Percentiles rank a stretch among this genome's conserved stretches.
Evolutionary conservation across 1,140 invertebrate species (phyloP).

Genomic region (Tetranychus cinnabarinus): DNA sequence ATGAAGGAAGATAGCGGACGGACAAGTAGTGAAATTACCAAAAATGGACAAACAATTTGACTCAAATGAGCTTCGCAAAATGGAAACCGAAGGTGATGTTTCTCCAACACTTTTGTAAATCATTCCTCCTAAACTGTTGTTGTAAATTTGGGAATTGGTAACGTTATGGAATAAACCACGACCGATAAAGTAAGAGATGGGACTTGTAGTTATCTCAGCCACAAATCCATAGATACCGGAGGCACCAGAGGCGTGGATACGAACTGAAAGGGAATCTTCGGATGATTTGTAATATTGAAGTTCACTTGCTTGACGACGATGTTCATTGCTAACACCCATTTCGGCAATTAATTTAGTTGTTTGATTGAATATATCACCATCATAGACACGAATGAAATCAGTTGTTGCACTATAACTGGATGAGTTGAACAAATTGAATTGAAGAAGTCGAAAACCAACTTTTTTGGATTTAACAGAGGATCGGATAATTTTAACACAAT

Average conservation of each 20-base stretch:
- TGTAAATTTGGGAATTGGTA: conserved; percentile 49
- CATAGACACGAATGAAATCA: conserved; percentile 64
- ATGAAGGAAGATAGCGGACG: conserved; percentile 48
- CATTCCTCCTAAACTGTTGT: conserved; percentile 69
- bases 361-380: conserved; percentile 74
- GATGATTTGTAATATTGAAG: conserved; percentile 10
- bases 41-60: conserved; percentile 73
- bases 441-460: conserved; percentile 62
- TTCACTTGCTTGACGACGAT: conserved; percentile 1
- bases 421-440: conserved; percentile 81
- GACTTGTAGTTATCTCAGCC: conserved; percentile 82
- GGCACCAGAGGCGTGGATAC: conserved; percentile 79
- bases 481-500: conserved; percentile 92
- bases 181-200: conserved; percentile 36
- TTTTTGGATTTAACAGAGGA: conserved; percentile 55
- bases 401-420: conserved; percentile 47
- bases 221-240: conserved; percentile 84
- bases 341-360: conserved; percentile 41
- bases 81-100: conserved; percentile 69
- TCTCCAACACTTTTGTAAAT: conserved; percentile 74
- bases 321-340: conserved; percentile 17
- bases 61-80: conserved; percentile 63
- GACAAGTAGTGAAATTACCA: conserved; percentile 79
- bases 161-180: conserved; percentile 76
- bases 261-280: conserved; percentile 47